Base-by-base conservation (phyloP, 2,888 invertebrate genomes). In the Perithous albicinctus region DNA sequence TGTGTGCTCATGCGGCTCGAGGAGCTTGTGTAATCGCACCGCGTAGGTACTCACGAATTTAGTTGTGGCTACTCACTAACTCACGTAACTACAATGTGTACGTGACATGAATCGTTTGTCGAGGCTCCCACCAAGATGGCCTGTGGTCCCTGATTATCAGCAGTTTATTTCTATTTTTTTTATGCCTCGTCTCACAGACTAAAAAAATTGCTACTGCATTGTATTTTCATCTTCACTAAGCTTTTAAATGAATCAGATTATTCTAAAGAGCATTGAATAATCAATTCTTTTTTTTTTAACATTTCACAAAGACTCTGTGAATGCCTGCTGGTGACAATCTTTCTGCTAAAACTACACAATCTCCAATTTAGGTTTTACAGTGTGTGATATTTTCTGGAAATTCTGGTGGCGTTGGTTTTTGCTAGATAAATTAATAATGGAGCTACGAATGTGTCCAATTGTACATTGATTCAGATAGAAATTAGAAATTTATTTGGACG, bases 31-130 rank as follows among this genome's bases (percentile, higher is more conserved):
- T 72, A 82, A 82, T 82, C 78, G 74, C 56, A 61, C 78, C 59
- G 70, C 64, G 78, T 78, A 67, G 20, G 75, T 75, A 78, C 75
- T 70, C 82, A 78, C 82, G 66, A 78, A 82, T 82, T 75, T 75
- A 75, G 70, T 70, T 54, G 38, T 72, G 64, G 70, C 74, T 75
- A 35, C 85, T 86, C 81, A 82, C 83, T 79, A 85, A 83, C 83
- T 88, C 87, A 84, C 87, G 88, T 88, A 87, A 88, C 84, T 85
- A 63, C 69, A 67, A 12, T 26, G 38, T 59, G 75, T 85, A 88
- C 88, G 88, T 89, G 89, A 86, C 83, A 75, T 67, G 88, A 85
- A 87, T 88, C 82, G 75, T 82, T 78, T 80, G 41, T 35, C 64
- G 63, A 56, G 63, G 64, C 64, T 79, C 80, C 64, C 69, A 35